Evolutionary conservation across 2,113 vertebrate genomes (phyloP).

Genomic region (Greenwoodochromis staneri): DNA sequence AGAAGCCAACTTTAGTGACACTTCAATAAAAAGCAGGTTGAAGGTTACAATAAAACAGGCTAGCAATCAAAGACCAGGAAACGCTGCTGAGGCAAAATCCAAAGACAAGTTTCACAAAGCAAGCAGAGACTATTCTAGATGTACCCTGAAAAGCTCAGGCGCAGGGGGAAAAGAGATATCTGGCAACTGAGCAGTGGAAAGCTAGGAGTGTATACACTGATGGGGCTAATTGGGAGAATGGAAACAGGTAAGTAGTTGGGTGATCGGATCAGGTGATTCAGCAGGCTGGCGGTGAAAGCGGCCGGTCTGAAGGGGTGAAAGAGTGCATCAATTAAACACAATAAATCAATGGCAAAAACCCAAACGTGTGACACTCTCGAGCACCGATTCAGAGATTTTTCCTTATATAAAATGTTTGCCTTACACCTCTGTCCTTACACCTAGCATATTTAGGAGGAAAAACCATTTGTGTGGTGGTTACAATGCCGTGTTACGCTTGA

Average conservation of each 20-base stretch:
- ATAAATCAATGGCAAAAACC: not conserved
- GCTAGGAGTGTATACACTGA: not conserved
- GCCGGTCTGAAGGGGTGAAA: not conserved
- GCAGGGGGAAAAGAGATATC: not conserved
- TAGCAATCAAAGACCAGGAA: not conserved
- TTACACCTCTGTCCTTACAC: not conserved
- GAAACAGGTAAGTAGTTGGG: not conserved
- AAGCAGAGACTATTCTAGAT: not conserved
- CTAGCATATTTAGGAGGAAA: not conserved
- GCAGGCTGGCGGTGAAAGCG: fast-evolving
- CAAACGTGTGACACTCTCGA: not conserved
- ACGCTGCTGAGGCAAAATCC: not conserved
- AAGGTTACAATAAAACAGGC: not conserved
- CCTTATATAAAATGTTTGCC: not conserved
- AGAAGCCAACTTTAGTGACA: not conserved
- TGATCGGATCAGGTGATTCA: not conserved
- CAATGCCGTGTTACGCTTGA: not conserved
- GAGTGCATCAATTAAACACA: not conserved
- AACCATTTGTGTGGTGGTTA: not conserved
- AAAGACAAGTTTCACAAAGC: not conserved
- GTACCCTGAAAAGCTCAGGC: not conserved
- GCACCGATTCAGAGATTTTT: not conserved
- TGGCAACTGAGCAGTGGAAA: not conserved
- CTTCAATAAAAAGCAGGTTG: not conserved
- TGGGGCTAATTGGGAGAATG: not conserved